Conservation (phyloP, 1,140 invertebrate genomes). For the Elymnias hypermnestra region DNA sequence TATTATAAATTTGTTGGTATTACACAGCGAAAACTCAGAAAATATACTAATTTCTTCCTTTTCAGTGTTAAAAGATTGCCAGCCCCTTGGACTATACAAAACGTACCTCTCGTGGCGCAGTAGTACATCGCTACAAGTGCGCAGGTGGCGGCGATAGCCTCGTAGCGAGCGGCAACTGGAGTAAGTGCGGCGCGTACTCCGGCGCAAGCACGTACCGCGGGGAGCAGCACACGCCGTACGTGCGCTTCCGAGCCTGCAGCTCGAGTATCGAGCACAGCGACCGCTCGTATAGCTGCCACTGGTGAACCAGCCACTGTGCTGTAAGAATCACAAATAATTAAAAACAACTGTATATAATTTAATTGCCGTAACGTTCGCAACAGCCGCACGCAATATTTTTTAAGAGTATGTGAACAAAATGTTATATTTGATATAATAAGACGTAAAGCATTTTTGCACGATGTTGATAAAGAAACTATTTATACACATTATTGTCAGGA, state of each 20-base stretch:
- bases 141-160: slow-evolving; percentile 55
- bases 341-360: not conserved
- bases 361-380: not conserved
- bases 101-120: slow-evolving; percentile 47
- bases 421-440: not conserved
- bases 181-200: slow-evolving; percentile 46
- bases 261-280: slow-evolving; percentile 62
- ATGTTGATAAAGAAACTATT: no score
- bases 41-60: no score
- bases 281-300: slow-evolving; percentile 63
- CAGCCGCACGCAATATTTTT: not conserved
- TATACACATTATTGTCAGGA: no score
- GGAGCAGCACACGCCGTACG: slow-evolving; percentile 48
- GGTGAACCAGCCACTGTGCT: slow-evolving; percentile 62
- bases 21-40: no score
- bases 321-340: slow-evolving; percentile 10
- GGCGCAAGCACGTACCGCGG: slow-evolving; percentile 53
- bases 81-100: not conserved
- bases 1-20: no score
- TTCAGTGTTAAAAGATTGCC: no score
- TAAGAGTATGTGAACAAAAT: no score
- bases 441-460: slow-evolving; percentile 1
- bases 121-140: slow-evolving; percentile 59
- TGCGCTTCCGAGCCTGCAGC: slow-evolving; percentile 51
- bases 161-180: slow-evolving; percentile 46